These are phyloP conservation scores for Isichthys henryi DNA, from an alignment of 2,113 vertebrate species.

Conservation along the genomic window DNA sequence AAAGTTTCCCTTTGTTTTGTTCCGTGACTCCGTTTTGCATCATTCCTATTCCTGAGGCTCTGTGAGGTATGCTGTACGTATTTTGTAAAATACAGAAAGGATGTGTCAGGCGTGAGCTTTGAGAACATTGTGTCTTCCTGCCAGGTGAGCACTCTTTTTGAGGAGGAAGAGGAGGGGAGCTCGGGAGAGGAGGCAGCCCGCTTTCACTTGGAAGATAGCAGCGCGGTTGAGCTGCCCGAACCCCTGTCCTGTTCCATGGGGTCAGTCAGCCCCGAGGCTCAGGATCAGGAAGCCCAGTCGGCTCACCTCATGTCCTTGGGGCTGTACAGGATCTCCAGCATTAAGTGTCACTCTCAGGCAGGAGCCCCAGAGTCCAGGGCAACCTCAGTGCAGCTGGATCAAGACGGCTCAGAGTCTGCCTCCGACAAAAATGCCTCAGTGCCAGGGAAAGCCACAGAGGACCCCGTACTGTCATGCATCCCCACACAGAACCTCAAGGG, in stretches of 20 bases:
- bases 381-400: background rate
- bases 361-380: background rate
- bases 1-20: background rate
- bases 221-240: conserved; percentile 21
- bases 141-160: conserved; percentile 59
- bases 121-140: background rate
- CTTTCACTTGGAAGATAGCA: conserved; percentile 44
- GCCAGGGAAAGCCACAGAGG: background rate
- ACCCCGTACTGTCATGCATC: conserved; percentile 13
- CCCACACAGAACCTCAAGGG: conserved; percentile 23
- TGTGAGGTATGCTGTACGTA: background rate
- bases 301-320: conserved; percentile 58
- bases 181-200: conserved; percentile 34
- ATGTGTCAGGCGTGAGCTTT: background rate
- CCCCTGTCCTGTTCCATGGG: conserved; percentile 32
- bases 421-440: conserved; percentile 9
- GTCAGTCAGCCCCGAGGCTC: conserved; percentile 27
- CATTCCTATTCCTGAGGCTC: background rate
- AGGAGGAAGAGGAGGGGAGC: conserved; percentile 36
- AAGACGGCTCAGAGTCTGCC: conserved; percentile 20
- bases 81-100: background rate
- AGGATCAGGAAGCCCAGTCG: conserved; percentile 52
- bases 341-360: conserved; percentile 31
- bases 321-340: conserved; percentile 43
- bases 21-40: background rate